Conservation (phyloP, 2,888 invertebrate species). For the Campoplex capitator region DNA sequence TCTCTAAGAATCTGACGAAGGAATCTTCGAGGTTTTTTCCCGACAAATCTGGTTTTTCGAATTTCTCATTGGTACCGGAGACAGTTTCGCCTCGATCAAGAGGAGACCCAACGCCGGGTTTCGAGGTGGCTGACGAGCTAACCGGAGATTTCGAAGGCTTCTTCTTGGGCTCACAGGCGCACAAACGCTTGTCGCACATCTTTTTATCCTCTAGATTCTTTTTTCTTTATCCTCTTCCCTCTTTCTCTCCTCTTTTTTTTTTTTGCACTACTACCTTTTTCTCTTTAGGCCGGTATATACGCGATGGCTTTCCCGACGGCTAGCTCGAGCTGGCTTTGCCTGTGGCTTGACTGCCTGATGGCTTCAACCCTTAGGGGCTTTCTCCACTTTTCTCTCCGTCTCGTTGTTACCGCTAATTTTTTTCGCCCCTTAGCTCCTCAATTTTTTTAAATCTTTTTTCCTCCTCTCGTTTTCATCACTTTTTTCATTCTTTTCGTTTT, state of each 20-base stretch:
- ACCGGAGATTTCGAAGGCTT: constrained; percentile 52
- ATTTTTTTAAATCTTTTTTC: constrained; percentile 33
- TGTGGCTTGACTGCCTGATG: constrained; percentile 54
- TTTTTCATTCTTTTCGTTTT: neutral
- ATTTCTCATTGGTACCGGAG: constrained; percentile 39
- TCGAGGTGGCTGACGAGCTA: constrained; percentile 41
- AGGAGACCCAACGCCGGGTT: constrained; percentile 10
- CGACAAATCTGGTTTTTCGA: constrained; percentile 74
- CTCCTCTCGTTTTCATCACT: neutral
- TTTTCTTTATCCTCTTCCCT: neutral
- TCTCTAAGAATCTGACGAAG: constrained; percentile 84
- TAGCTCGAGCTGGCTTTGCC: constrained; percentile 40
- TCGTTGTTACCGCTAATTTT: constrained; percentile 22
- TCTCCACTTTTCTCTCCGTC: constrained; percentile 33
- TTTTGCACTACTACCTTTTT: constrained; percentile 8
- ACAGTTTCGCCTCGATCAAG: constrained; percentile 26
- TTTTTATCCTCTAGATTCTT: constrained; percentile 62
- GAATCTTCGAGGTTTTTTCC: constrained; percentile 85
- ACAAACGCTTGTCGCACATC: constrained; percentile 80
- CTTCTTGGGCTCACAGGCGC: constrained; percentile 75
- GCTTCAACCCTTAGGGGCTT: constrained; percentile 41
- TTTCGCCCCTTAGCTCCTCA: neutral
- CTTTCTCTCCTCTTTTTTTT: neutral
- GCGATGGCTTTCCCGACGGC: constrained; percentile 24
- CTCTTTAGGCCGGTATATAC: neutral